Percentiles rank a stretch among this genome's conserved stretches.
These are phyloP conservation scores for Cosmopolites sordidus DNA, from an alignment of 2,888 invertebrate genomes.

Conservation along the genomic window DNA sequence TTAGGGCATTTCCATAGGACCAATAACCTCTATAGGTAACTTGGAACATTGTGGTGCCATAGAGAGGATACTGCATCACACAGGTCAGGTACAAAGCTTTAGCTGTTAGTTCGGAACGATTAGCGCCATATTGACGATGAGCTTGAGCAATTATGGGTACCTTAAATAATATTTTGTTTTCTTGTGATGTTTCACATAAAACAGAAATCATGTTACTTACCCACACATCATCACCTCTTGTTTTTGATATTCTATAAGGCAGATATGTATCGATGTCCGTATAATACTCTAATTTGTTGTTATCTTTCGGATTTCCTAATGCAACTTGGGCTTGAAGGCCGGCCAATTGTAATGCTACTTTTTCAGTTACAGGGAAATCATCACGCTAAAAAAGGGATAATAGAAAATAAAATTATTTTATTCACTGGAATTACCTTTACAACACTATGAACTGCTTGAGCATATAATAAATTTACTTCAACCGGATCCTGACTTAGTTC, in stretches of 20 bases:
- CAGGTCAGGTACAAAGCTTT: conserved; percentile 91
- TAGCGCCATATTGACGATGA: conserved; percentile 87
- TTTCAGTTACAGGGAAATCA: conserved; percentile 91
- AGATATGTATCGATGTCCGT: conserved; percentile 87
- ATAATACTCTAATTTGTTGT: conserved; percentile 79
- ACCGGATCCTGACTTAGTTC: conserved; percentile 93
- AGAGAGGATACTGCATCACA: conserved; percentile 91
- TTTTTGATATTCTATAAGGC: conserved; percentile 75
- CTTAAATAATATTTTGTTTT: conserved; percentile 38
- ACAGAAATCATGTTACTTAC: conserved; percentile 45
- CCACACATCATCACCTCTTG: conserved; percentile 80
- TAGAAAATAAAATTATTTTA: background rate
- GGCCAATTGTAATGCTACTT: conserved; percentile 88
- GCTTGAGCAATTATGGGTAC: conserved; percentile 82
- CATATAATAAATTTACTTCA: conserved; percentile 88
- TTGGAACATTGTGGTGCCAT: conserved; percentile 55
- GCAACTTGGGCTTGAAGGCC: conserved; percentile 93
- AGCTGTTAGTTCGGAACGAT: conserved; percentile 83
- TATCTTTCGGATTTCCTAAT: conserved; percentile 78
- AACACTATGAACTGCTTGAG: conserved; percentile 92
- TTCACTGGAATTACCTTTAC: conserved; percentile 67
- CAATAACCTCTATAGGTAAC: conserved; percentile 92
- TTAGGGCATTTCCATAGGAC: conserved; percentile 73
- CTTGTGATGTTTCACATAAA: background rate
- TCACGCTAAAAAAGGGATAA: conserved; percentile 71